phyloP scores from a whole-genome alignment of 2,113 vertebrate species.

The Noctilio leporinus region DNA sequence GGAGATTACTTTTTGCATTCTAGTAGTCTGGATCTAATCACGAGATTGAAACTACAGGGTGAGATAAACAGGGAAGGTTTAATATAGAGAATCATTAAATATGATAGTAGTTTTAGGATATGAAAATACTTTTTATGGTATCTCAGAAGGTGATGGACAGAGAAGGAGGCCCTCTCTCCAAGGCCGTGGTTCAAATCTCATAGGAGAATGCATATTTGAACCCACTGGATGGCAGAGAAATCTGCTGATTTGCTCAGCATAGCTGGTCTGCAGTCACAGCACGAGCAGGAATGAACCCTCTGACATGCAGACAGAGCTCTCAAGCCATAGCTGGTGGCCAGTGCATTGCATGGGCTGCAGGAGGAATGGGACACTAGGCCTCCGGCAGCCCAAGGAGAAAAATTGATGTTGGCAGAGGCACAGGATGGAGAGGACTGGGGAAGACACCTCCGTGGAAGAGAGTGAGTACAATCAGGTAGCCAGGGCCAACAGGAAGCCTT shows the following conservation, averaged over 20 bases:
- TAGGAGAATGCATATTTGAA: neutral
- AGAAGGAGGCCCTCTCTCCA: neutral
- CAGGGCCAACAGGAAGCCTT: neutral
- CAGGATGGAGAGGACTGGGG: neutral
- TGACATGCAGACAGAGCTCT: neutral
- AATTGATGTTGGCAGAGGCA: neutral
- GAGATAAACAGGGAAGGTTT: neutral
- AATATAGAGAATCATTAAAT: neutral
- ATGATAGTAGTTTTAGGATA: neutral
- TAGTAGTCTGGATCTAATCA: neutral
- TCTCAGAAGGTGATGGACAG: neutral
- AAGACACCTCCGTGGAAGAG: neutral
- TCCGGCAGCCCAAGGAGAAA: neutral
- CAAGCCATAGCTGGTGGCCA: neutral
- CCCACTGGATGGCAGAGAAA: neutral
- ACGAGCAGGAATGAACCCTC: neutral
- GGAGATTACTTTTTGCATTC: neutral
- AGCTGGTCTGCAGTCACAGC: neutral
- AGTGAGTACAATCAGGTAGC: neutral
- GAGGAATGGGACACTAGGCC: neutral
- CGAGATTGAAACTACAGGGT: neutral
- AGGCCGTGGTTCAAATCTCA: neutral
- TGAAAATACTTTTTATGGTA: neutral
- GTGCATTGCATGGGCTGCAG: rapidly evolving
- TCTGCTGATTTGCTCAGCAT: neutral